Evolutionary conservation across 2,888 invertebrate genomes (phyloP), one percentile per base, ranked within the genome.

Genomic region (Amorpha juglandis): DNA sequence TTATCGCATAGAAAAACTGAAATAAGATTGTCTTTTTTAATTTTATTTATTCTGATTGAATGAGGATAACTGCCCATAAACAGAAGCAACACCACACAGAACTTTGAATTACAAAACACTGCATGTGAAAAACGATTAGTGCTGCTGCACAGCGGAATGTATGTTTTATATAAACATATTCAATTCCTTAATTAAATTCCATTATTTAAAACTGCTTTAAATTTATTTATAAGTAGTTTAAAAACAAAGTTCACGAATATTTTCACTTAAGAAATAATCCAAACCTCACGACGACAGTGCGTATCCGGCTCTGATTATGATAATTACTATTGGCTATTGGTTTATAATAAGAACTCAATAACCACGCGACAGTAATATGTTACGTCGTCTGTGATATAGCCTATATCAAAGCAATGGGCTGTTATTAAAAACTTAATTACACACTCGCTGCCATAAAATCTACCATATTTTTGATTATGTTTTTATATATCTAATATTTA

Each of bases 341-440:
- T 83, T 83, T 81, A 81, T 86, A 85, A 86, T 87, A 85, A 86
- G 84, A 79, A 80, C 78, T 84, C 80, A 84, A 89, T 88, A 86
- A 86, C 82, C 78, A 71, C 76, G 79, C 80, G 84, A 80, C 83
- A 81, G 77, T 78, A 81, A 86, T 88, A 84, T 89, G 88, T 88
- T 89, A 88, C 80, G 81, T 80, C 84, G 82, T 82, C 77, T 78
- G 75, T 69, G 79, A 78, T 80, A 73, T 69, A 69, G 72, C 42
- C n/a, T 35, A 16, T 53, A 58, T 58, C 48, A 64, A 33, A 45
- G 45, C 42, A 14, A 12, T 42, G 33, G 47, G 12, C 27, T 45
- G 33, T 55, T 48, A 14, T 33, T 58, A 63, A 48, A 48, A 48
- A 63, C 33, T 63, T 63, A 47, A 47, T 45, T 63, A 47, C 21